phyloP scores from a whole-genome alignment of 2,797 vertebrate species.

The Melopsittacus undulatus region DNA sequence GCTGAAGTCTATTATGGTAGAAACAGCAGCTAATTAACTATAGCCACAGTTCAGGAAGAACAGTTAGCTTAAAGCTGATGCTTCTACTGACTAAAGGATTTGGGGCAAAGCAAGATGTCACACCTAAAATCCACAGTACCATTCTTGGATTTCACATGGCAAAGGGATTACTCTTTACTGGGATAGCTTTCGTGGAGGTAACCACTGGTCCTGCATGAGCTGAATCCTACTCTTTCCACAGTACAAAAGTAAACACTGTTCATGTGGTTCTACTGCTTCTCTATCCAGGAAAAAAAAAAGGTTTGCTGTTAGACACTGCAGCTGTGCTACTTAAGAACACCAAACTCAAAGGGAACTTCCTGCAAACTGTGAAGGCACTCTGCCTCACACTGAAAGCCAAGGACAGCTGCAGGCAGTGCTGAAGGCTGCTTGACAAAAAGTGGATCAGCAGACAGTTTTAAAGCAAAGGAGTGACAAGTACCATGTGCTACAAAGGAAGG shows the following conservation, averaged over 20 bases:
- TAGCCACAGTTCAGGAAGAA: background rate
- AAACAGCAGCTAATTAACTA: background rate
- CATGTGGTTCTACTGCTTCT: background rate
- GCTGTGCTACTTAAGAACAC: background rate
- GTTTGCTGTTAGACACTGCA: background rate
- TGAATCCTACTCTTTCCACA: background rate
- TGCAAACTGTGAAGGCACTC: background rate
- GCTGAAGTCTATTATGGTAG: background rate
- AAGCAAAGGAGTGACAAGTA: background rate
- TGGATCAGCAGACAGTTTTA: background rate
- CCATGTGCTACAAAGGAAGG: background rate
- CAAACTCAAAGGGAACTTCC: background rate
- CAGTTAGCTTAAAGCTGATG: background rate
- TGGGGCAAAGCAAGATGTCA: background rate
- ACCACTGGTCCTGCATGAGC: background rate
- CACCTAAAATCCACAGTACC: background rate
- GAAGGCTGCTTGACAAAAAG: background rate
- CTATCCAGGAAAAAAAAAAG: background rate
- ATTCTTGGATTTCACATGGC: background rate
- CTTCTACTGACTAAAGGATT: background rate
- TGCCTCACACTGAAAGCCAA: background rate
- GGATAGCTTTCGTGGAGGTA: background rate
- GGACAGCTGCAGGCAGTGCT: background rate
- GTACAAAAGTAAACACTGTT: background rate
- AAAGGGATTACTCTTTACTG: background rate